Conservation (phyloP, 2,797 vertebrate species). For the Picus viridis region DNA sequence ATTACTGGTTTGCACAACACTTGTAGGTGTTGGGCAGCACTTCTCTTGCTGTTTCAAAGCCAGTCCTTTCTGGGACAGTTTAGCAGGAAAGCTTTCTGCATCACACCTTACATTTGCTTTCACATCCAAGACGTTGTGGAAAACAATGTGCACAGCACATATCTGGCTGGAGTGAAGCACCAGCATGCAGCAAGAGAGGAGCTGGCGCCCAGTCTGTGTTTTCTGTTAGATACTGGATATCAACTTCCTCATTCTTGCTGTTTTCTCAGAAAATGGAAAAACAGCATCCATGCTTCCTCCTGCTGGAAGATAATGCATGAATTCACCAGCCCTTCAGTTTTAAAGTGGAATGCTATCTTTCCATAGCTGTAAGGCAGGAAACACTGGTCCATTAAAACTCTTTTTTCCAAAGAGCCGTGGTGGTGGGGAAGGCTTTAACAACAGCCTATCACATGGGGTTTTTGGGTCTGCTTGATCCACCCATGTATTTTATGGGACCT, state of each 20-base stretch:
- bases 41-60: background rate
- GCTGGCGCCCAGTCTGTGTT: background rate
- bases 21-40: background rate
- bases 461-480: background rate
- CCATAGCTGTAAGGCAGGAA: background rate
- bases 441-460: background rate
- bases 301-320: background rate
- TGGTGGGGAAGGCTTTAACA: background rate
- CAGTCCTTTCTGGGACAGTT: background rate
- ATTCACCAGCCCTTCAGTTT: background rate
- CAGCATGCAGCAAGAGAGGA: background rate
- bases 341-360: background rate
- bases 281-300: background rate
- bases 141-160: background rate
- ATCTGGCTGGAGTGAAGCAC: background rate
- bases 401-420: background rate
- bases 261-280: conserved; percentile 34
- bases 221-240: conserved; percentile 28
- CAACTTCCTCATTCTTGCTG: background rate
- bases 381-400: background rate
- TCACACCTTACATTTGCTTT: background rate
- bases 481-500: background rate
- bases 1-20: background rate
- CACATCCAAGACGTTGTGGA: background rate
- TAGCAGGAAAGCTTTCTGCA: background rate